phyloP scores from a whole-genome alignment of 2,797 vertebrate genomes.

The Knipowitschia caucasica region DNA sequence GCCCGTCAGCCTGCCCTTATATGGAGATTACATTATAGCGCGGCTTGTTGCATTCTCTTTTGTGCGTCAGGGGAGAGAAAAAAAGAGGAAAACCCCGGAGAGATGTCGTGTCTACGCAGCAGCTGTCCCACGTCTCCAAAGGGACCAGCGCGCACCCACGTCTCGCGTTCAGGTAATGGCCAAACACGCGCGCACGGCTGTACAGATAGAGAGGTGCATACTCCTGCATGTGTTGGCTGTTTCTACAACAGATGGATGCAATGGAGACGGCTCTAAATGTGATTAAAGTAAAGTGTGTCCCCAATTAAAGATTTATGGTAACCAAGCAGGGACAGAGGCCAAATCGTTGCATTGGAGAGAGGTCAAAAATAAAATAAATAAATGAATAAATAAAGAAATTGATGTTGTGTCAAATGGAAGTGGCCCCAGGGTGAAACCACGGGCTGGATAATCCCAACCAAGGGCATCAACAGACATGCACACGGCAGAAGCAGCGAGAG shows the following conservation, averaged over 20 bases:
- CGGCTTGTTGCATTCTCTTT: slow-evolving; percentile 53
- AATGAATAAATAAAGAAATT: neutral
- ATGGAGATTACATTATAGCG: slow-evolving; percentile 34
- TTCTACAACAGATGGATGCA: neutral
- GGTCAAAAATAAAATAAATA: no score
- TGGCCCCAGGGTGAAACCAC: neutral
- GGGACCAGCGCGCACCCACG: slow-evolving; percentile 45
- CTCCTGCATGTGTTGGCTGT: no score
- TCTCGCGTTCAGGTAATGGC: slow-evolving; percentile 59
- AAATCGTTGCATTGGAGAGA: neutral
- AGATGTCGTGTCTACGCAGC: slow-evolving; percentile 54
- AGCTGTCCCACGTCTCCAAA: slow-evolving; percentile 51
- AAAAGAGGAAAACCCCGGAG: neutral
- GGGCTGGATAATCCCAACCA: neutral
- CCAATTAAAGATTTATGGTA: slow-evolving; percentile 10
- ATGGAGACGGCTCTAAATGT: slow-evolving; percentile 1
- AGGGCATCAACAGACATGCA: neutral
- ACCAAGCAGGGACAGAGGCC: neutral
- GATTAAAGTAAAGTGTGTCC: slow-evolving; percentile 6
- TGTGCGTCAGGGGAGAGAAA: neutral
- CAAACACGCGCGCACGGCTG: no score
- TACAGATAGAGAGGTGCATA: no score
- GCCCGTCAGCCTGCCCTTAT: slow-evolving; percentile 19
- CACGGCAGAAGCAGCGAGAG: neutral
- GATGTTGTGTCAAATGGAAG: neutral